Evolutionary conservation across 2,888 invertebrate genomes (phyloP).

Genomic region (Nebria salina): DNA sequence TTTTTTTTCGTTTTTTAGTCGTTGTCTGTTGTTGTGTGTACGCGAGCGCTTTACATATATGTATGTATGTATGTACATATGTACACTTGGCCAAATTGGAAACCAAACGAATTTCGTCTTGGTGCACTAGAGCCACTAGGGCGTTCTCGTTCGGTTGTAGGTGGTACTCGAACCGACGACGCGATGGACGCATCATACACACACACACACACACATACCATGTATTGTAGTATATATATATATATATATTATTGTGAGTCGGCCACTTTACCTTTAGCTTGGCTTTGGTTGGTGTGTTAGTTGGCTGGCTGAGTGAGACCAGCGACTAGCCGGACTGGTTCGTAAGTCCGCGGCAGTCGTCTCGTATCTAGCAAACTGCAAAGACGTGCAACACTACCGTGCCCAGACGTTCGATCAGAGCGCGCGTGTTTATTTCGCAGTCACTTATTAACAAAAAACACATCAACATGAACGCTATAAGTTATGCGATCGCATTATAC

Average conservation of each 20-base stretch:
- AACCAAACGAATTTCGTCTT: not conserved
- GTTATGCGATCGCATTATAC: not conserved
- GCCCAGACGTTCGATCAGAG: not conserved
- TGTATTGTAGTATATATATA: too few relatives aligned
- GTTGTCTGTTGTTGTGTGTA: slow-evolving; percentile 14
- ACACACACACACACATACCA: too few relatives aligned
- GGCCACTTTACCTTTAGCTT: too few relatives aligned
- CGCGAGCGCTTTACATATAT: not conserved
- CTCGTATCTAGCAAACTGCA: slow-evolving; percentile 18
- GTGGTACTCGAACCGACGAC: not conserved
- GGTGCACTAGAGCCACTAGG: not conserved
- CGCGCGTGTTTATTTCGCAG: slow-evolving; percentile 3
- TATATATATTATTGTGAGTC: too few relatives aligned
- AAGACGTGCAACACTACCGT: slow-evolving; percentile 6
- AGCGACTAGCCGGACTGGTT: slow-evolving; percentile 1
- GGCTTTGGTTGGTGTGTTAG: not conserved
- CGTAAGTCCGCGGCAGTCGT: slow-evolving; percentile 12
- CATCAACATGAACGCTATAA: not conserved
- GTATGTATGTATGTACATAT: not conserved
- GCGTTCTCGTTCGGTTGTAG: not conserved
- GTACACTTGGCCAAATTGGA: not conserved
- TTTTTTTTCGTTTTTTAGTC: not conserved
- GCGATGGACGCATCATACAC: not conserved
- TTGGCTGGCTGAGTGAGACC: not conserved
- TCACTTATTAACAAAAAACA: not conserved